Conservation (phyloP, 2,888 invertebrate genomes). For the Drosophila mimica region DNA sequence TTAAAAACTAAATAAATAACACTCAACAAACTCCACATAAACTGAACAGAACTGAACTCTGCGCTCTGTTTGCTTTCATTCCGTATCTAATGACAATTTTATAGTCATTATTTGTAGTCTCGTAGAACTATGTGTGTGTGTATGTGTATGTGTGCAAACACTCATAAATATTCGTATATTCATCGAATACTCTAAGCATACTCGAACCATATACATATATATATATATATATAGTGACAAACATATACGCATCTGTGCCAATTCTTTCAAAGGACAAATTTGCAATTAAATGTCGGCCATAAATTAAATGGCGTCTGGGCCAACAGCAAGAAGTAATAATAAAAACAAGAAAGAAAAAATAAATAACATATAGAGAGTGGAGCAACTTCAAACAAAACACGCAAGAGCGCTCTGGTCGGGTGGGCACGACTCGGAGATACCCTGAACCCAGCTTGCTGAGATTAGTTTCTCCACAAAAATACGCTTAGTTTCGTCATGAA, state of each 20-base stretch:
- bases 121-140: neutral
- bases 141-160: neutral
- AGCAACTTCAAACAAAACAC: slow-evolving; percentile 7
- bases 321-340: slow-evolving; percentile 28
- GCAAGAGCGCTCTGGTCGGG: neutral
- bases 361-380: neutral
- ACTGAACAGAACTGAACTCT: slow-evolving; percentile 38
- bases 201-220: neutral
- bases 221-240: neutral
- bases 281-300: slow-evolving; percentile 72
- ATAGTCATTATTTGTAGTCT: slow-evolving; percentile 65
- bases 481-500: neutral
- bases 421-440: neutral
- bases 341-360: slow-evolving; percentile 2
- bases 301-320: slow-evolving; percentile 65
- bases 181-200: neutral
- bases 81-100: slow-evolving; percentile 75
- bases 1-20: slow-evolving; percentile 29
- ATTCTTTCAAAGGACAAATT: slow-evolving; percentile 61
- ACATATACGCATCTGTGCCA: slow-evolving; percentile 42
- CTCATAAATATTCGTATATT: neutral
- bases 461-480: neutral
- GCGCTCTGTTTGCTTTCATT: slow-evolving; percentile 59
- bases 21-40: neutral
- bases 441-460: neutral